Evolutionary conservation across 2,113 vertebrate genomes (phyloP), one percentile per base, ranked within the genome.

Genomic region (Brachyhypopomus gauderio): DNA sequence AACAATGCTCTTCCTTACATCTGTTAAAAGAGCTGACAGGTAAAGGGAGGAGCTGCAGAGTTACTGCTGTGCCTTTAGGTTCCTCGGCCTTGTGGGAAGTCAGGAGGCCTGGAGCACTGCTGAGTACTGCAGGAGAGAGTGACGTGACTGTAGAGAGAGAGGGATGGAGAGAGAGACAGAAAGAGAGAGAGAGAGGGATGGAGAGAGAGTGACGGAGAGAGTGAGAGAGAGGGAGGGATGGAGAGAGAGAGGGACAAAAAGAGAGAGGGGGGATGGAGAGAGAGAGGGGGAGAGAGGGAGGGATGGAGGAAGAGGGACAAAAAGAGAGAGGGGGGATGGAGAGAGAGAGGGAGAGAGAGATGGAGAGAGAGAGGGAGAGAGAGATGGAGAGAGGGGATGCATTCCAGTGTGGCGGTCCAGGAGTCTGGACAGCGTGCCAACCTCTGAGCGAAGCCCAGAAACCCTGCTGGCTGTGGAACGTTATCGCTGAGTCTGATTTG

Each of bases 351-450:
- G 59, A 66, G 71, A 77, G 52, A 52, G 30, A 34, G 36, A 48
- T 41, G 60, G 25, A 63, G 71, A 75, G 72, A n/a, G 5, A 66
- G 66, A 64, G 36, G 38, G 72, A 76, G 55, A 77, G 36, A 30
- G 60, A 36, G 67, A 80, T 30, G 52, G 77, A 83, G 66, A 69
- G 25, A 41, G 67, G 30, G n/a, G 69, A 16, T 58, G 73, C 77
- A 66, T 84, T 86, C 83, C 83, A 79, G 77, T 34, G 52, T 72
- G 52, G 55, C 27, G 52, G 34, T 84, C 80, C 80, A 82, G 71
- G 63, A 75, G 79, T 85, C 84, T 78, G 79, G 82, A 82, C n/a
- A 84, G 83, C 83, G 80, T 82, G 79, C 60, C 72, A 84, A 77
- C 34, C 22, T 72, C 71, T 69, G 63, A 62, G 70, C 79, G 8